Evolutionary conservation across 2,888 invertebrate genomes (phyloP).

Genomic region (Pristionchus exspectatus): DNA sequence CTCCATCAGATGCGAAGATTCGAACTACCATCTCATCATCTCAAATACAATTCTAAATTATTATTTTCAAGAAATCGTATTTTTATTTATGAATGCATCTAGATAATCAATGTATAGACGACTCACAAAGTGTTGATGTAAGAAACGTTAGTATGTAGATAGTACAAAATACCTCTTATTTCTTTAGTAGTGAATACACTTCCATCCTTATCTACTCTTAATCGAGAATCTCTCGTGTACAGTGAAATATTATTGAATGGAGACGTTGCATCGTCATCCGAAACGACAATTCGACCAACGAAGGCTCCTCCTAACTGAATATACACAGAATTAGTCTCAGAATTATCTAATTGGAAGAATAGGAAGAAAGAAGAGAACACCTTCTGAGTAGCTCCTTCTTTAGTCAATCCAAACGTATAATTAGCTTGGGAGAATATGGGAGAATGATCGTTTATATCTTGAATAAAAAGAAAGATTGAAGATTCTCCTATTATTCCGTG

Average conservation of each 20-base stretch:
- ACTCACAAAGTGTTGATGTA: too few relatives aligned
- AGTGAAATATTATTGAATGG: constrained; percentile 47
- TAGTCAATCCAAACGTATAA: constrained; percentile 47
- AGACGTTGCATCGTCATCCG: constrained; percentile 36
- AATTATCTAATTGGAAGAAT: too few relatives aligned
- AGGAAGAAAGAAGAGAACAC: neutral
- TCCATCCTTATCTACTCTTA: constrained; percentile 49
- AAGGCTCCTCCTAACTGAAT: constrained; percentile 41
- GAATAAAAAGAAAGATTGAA: neutral
- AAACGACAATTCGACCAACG: constrained; percentile 29
- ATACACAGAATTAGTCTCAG: too few relatives aligned
- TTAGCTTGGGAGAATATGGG: constrained; percentile 53
- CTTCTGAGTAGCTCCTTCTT: constrained; percentile 25
- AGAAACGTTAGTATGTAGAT: too few relatives aligned
- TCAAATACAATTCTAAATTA: neutral
- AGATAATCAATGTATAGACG: too few relatives aligned
- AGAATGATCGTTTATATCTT: constrained; percentile 45
- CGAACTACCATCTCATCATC: constrained; percentile 13
- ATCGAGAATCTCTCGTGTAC: constrained; percentile 41
- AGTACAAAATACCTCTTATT: constrained; percentile 13
- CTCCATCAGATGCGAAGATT: constrained; percentile 50
- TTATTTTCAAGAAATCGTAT: too few relatives aligned
- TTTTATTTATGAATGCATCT: too few relatives aligned
- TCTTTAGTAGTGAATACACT: constrained; percentile 46
- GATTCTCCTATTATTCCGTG: neutral